Conservation (phyloP, 2,888 invertebrate genomes). For the Idaea biselata region DNA sequence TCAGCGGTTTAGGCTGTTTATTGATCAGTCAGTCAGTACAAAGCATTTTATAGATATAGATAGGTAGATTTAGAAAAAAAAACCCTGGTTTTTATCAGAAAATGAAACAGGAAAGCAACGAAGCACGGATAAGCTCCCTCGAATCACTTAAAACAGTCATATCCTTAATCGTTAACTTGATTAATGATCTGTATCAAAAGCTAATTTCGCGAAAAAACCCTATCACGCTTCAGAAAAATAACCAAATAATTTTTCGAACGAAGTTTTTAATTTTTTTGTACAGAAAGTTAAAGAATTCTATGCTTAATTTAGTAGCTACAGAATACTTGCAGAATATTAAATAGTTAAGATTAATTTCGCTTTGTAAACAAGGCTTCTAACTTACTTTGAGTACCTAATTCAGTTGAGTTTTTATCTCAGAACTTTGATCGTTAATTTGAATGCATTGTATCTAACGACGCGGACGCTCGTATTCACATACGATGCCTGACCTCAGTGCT, state of each 20-base stretch:
- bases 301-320: conserved; percentile 40
- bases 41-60: no score
- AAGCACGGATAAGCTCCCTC: not conserved
- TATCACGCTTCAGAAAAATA: conserved; percentile 1
- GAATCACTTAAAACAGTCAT: not conserved
- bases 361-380: conserved; percentile 32
- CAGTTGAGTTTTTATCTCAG: not conserved
- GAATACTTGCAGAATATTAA: conserved; percentile 47
- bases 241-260: conserved; percentile 18
- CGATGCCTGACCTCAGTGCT: no score
- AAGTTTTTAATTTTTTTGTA: conserved; percentile 42
- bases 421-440: not conserved
- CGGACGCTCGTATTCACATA: no score
- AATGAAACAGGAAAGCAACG: not conserved
- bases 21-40: no score
- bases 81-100: not conserved
- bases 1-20: no score
- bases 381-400: conserved; percentile 12
- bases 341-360: conserved; percentile 38
- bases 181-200: conserved; percentile 7
- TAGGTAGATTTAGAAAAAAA: no score
- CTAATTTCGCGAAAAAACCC: conserved; percentile 1
- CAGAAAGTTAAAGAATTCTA: conserved; percentile 35
- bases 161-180: not conserved
- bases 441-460: not conserved